Evolutionary conservation across 2,113 vertebrate genomes (phyloP).

Genomic region (Gymnobelideus leadbeateri): DNA sequence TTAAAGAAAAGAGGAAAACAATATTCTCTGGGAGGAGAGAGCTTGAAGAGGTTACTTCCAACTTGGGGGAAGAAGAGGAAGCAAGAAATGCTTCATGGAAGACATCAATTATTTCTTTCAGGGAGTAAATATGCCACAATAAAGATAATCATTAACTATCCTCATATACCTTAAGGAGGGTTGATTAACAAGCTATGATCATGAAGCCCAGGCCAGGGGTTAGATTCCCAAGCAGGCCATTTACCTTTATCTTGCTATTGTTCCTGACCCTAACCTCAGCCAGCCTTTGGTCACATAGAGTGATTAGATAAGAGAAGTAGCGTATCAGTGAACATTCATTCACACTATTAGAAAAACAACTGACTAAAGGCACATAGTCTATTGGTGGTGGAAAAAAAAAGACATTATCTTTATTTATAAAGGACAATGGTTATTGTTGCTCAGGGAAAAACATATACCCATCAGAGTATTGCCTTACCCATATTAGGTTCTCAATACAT

Average conservation of each 20-base stretch:
- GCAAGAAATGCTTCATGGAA: neutral
- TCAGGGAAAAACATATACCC: neutral
- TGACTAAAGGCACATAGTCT: neutral
- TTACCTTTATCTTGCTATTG: neutral
- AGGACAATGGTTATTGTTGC: neutral
- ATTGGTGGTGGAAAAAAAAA: neutral
- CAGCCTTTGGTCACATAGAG: neutral
- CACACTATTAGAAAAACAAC: neutral
- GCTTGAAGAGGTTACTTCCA: neutral
- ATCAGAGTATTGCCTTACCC: neutral
- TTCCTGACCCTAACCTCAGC: neutral
- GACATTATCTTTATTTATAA: neutral
- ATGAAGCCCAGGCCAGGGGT: neutral
- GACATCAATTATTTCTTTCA: neutral
- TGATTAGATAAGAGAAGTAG: neutral
- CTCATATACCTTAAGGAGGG: slow-evolving; percentile 30
- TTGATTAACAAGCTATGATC: neutral
- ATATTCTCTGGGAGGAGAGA: neutral
- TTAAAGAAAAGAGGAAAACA: neutral
- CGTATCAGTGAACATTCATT: neutral
- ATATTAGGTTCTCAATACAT: neutral
- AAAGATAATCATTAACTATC: slow-evolving; percentile 29
- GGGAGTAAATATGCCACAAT: neutral
- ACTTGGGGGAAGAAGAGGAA: neutral
- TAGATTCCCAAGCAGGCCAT: neutral